Evolutionary conservation across 2,113 vertebrate species (phyloP).

Genomic region (Crotalus helleri): DNA sequence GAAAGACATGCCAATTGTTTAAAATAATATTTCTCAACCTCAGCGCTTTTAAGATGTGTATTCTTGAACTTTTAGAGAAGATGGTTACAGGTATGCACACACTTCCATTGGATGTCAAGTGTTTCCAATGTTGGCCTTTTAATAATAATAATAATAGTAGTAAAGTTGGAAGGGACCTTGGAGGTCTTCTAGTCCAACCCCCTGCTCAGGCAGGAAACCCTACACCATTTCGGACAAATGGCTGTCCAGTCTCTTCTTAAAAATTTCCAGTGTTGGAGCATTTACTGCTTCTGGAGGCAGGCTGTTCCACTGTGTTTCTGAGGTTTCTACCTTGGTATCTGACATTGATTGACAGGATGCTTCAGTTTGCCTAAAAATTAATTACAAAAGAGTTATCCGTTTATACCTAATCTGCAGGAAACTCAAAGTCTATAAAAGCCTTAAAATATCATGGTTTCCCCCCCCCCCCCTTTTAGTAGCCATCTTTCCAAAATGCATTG

Average conservation of each 20-base stretch:
- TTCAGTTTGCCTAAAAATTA: slow-evolving; percentile 31
- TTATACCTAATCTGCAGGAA: slow-evolving; percentile 55
- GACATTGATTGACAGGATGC: slow-evolving; percentile 25
- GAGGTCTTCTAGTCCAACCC: no score
- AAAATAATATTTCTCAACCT: neutral
- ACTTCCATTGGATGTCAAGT: neutral
- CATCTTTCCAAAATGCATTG: slow-evolving; percentile 38
- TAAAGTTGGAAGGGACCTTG: no score
- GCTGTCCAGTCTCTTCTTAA: no score
- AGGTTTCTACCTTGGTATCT: slow-evolving; percentile 11
- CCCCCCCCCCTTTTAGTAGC: slow-evolving; percentile 35
- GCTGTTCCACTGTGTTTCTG: neutral
- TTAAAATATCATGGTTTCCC: slow-evolving; percentile 41
- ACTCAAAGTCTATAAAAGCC: slow-evolving; percentile 55
- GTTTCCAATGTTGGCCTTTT: neutral
- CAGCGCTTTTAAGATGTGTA: neutral
- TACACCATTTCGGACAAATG: no score
- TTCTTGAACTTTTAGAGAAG: neutral
- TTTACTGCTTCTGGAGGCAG: no score
- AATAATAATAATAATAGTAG: no score
- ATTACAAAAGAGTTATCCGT: slow-evolving; percentile 43
- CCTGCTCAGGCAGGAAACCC: no score
- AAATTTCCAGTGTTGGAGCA: no score
- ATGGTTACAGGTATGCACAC: neutral
- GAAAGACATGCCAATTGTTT: neutral